These are phyloP conservation scores for Premnoplex brunnescens DNA, from an alignment of 2,797 vertebrate genomes.

Conservation along the genomic window DNA sequence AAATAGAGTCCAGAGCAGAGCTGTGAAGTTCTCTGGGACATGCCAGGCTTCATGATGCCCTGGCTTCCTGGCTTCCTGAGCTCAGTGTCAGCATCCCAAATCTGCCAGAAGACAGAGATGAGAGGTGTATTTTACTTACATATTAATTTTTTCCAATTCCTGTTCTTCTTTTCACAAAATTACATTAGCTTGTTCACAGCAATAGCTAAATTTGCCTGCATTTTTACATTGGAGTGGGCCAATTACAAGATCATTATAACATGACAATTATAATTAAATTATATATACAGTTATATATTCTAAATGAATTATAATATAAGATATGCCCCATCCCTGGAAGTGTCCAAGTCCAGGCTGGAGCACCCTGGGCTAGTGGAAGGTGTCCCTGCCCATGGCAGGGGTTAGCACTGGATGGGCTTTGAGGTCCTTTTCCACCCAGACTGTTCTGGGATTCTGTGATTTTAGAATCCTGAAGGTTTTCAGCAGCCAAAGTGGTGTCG, in stretches of 20 bases:
- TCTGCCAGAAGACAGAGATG: neutral
- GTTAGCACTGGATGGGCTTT: neutral
- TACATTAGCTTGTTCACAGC: neutral
- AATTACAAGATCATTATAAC: neutral
- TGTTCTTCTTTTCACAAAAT: accelerated
- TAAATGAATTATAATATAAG: neutral
- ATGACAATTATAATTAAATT: neutral
- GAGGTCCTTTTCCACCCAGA: neutral
- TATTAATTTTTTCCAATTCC: neutral
- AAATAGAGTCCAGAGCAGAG: neutral
- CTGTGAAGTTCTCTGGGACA: accelerated
- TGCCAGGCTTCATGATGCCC: neutral
- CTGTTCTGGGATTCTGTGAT: neutral
- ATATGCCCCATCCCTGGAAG: neutral
- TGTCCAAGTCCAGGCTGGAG: neutral
- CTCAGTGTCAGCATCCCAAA: neutral
- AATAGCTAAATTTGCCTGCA: neutral
- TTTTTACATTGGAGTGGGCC: neutral
- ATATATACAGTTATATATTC: neutral
- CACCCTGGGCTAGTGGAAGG: accelerated
- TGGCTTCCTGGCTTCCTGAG: neutral
- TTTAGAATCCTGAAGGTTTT: neutral
- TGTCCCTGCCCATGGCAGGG: neutral
- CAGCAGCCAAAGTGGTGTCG: neutral
- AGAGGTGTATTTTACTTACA: neutral